phyloP scores from a whole-genome alignment of 2,113 vertebrate species.

The Trematomus loennbergii region DNA sequence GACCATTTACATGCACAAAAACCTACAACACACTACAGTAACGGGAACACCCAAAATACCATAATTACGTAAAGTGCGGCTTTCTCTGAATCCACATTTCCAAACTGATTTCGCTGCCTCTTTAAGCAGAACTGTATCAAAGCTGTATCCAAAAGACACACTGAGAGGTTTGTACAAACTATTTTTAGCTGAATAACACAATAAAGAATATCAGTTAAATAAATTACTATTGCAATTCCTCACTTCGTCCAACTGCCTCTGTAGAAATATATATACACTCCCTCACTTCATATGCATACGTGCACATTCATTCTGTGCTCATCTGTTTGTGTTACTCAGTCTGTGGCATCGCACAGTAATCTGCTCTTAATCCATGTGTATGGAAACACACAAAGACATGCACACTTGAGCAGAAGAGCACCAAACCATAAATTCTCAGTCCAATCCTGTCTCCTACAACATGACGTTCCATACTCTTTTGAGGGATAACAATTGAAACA shows the following conservation, averaged over 20 bases:
- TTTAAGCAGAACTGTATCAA: background rate
- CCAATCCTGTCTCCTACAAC: background rate
- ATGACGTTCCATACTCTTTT: no score
- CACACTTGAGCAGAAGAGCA: slow-evolving; percentile 28
- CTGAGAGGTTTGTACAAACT: background rate
- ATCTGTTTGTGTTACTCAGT: slow-evolving; percentile 58
- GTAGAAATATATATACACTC: slow-evolving; percentile 2
- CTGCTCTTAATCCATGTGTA: slow-evolving; percentile 47
- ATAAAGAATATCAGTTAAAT: background rate
- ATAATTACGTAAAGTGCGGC: no score
- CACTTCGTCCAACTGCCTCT: background rate
- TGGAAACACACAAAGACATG: slow-evolving; percentile 30
- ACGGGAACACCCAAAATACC: no score
- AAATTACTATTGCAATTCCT: background rate
- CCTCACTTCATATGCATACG: slow-evolving; percentile 21
- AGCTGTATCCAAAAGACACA: background rate
- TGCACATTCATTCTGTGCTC: slow-evolving; percentile 24
- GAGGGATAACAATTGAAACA: no score
- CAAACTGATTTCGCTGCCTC: background rate
- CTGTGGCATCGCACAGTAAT: slow-evolving; percentile 49
- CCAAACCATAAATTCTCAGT: background rate
- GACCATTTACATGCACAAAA: no score
- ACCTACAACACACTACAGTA: no score
- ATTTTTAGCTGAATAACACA: background rate
- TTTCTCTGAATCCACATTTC: background rate